These are phyloP conservation scores for Auanema sp. DNA, from an alignment of 2,888 invertebrate genomes.

Conservation along the genomic window DNA sequence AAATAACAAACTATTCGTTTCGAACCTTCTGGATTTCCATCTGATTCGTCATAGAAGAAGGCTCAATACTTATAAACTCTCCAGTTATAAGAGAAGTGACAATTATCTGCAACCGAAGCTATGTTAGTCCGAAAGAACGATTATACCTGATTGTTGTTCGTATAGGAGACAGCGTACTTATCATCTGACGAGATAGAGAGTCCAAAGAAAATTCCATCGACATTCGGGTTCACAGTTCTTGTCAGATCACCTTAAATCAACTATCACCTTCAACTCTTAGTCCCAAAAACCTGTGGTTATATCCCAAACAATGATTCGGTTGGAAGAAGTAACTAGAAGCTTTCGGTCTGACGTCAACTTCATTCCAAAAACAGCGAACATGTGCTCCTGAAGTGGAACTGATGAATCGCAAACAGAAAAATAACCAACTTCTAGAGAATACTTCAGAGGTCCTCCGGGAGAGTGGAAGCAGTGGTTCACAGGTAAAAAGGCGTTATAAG, in stretches of 20 bases:
- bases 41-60: slow-evolving; percentile 75
- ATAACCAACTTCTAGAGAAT: slow-evolving; percentile 80
- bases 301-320: slow-evolving; percentile 94
- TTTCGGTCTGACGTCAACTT: slow-evolving; percentile 85
- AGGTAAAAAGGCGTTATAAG: slow-evolving; percentile 84
- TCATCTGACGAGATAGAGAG: slow-evolving; percentile 89
- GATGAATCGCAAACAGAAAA: background rate
- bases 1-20: too few relatives aligned
- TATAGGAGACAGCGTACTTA: slow-evolving; percentile 90
- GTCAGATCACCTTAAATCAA: slow-evolving; percentile 84
- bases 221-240: slow-evolving; percentile 82
- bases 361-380: slow-evolving; percentile 92
- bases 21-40: slow-evolving; percentile 71
- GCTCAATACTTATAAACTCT: slow-evolving; percentile 83
- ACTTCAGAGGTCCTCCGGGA: slow-evolving; percentile 97
- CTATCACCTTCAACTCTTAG: too few relatives aligned
- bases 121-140: background rate
- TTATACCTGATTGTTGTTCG: slow-evolving; percentile 86
- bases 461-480: slow-evolving; percentile 94
- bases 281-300: slow-evolving; percentile 77
- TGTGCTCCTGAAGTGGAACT: slow-evolving; percentile 78
- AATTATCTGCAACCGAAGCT: slow-evolving; percentile 32
- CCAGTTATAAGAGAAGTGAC: slow-evolving; percentile 89
- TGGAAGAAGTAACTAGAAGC: slow-evolving; percentile 92
- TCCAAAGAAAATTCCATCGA: slow-evolving; percentile 78